Base-by-base conservation (phyloP, 2,888 invertebrate genomes). In the Harpalus rufipes region DNA sequence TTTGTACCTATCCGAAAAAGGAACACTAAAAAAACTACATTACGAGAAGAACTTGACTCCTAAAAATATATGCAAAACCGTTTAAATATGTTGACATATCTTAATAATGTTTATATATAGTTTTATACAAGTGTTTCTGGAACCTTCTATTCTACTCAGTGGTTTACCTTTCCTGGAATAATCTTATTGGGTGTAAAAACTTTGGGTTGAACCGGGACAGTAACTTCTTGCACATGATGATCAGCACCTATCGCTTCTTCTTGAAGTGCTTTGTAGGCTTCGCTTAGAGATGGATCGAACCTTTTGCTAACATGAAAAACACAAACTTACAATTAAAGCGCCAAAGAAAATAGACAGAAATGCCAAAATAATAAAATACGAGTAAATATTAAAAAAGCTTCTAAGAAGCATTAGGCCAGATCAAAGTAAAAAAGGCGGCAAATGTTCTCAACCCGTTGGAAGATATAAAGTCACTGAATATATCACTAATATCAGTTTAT, bases 231-330 rank as follows among this genome's bases (percentile, higher is more conserved):
- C 87, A 94, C 92, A 82, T 91, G 90, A 89, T 93, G 32, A 32
- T 32, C 32, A 32, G 32, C 94, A 86, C 94, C 95, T 78, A 93
- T 91, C 88, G 94, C 94, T 87, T 94, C 94, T 91, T 97, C 97
- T 91, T 96, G 96, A 87, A 97, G 94, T 89, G 96, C 96, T 92
- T 95, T 96, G 93, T 94, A 97, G 85, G 97, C 96, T 91, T 97
- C 97, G 90, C 97, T 97, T 93, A 95, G 95, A 90, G 96, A 95
- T 88, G 97, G 97, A 93, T 97, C 97, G 93, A 95, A 97, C 90
- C 93, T 94, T 90, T 85, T 85, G 56, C 81, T 81, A 58, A 56
- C 44, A 51, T 51, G 12, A 12, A 51, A 51, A 51, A 8, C 8
- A 51, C 21, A 32, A 81, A 25, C 63, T 25, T 61, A 65, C 51